Evolutionary conservation across 2,113 vertebrate genomes (phyloP).

Genomic region (Corythaeola cristata): DNA sequence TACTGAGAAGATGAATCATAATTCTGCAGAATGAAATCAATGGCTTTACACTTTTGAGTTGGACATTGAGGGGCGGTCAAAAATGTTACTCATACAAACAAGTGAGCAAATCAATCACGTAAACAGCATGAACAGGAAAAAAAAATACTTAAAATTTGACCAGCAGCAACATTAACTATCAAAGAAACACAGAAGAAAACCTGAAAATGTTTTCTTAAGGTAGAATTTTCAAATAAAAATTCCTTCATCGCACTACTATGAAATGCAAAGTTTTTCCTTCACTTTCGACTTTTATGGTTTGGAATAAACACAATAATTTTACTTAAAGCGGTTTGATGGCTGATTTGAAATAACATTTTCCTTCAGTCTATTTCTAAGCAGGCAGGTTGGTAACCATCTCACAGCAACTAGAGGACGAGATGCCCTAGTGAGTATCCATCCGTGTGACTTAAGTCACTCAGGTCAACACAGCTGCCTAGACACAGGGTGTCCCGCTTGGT

Average conservation of each 20-base stretch:
- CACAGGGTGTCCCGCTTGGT: neutral
- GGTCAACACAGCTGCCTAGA: neutral
- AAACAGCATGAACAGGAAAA: neutral
- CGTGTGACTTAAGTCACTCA: neutral
- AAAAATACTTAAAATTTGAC: neutral
- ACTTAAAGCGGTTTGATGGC: neutral
- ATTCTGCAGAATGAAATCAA: conserved; percentile 54
- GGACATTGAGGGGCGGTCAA: neutral
- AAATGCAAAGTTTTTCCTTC: neutral
- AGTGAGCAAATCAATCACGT: conserved; percentile 3
- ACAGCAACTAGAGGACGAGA: neutral
- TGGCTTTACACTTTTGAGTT: conserved; percentile 51
- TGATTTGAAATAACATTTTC: neutral
- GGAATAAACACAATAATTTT: neutral
- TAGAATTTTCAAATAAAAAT: neutral
- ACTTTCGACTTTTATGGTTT: neutral
- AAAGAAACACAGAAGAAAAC: neutral
- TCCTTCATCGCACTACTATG: neutral
- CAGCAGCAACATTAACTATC: neutral
- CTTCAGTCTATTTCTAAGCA: neutral
- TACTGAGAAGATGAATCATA: conserved; percentile 58
- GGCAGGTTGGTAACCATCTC: neutral
- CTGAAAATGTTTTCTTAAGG: neutral
- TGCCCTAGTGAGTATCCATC: fast-evolving
- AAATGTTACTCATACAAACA: conserved; percentile 32